These are phyloP conservation scores for Psittacula derbiana DNA, from an alignment of 2,797 vertebrate species.

Conservation along the genomic window DNA sequence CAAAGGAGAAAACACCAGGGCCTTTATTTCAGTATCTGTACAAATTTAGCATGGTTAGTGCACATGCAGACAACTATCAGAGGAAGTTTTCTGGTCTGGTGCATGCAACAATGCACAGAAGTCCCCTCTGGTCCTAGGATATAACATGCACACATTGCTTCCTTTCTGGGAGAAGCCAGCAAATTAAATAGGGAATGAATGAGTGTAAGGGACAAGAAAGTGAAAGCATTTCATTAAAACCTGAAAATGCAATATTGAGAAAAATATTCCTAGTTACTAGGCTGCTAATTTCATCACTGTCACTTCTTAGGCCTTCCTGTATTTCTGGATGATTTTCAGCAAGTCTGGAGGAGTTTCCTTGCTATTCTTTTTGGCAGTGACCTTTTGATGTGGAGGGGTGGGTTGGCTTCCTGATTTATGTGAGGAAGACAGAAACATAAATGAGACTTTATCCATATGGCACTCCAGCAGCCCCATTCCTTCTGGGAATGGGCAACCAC, in stretches of 20 bases:
- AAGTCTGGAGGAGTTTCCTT: not conserved
- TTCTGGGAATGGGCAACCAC: not conserved
- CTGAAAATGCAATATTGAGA: not conserved
- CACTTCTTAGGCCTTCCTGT: not conserved
- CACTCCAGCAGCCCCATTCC: rapidly evolving
- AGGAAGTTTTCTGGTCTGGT: not conserved
- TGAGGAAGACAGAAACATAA: not conserved
- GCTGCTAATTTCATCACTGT: not conserved
- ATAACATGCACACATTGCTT: not conserved
- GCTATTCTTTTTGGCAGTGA: not conserved
- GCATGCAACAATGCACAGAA: not conserved
- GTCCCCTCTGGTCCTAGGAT: not conserved
- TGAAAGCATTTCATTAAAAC: not conserved
- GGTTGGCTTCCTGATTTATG: not conserved
- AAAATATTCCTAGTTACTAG: not conserved
- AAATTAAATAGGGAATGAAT: not conserved
- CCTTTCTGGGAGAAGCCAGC: not conserved
- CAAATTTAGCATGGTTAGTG: not conserved
- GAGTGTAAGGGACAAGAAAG: not conserved
- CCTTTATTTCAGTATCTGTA: not conserved
- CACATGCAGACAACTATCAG: not conserved
- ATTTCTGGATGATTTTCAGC: not conserved
- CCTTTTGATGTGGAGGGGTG: not conserved
- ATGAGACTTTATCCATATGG: not conserved
- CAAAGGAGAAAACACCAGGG: not conserved